Evolutionary conservation across 2,888 invertebrate genomes (phyloP).

Genomic region (Autographa gamma): DNA sequence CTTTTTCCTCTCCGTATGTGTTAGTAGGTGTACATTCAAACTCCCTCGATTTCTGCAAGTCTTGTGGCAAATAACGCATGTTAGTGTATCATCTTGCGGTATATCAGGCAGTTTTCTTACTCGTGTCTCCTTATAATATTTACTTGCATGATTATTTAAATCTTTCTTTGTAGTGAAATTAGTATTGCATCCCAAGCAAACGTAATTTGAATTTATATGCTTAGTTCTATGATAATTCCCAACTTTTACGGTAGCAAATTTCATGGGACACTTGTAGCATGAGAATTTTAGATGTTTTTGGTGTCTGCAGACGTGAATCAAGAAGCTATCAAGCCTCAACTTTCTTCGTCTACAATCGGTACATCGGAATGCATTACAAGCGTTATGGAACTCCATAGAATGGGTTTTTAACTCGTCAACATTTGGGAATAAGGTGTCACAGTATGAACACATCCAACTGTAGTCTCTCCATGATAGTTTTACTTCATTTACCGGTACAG

Average conservation of each 20-base stretch:
- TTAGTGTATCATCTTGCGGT: constrained; percentile 66
- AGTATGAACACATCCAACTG: constrained; percentile 75
- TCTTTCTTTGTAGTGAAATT: constrained; percentile 66
- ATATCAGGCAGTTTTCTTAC: constrained; percentile 69
- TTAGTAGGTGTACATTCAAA: constrained; percentile 86
- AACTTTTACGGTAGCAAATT: constrained; percentile 62
- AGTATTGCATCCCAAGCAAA: constrained; percentile 75
- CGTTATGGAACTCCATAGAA: constrained; percentile 89
- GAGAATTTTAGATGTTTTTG: constrained; percentile 87
- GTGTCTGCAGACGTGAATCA: constrained; percentile 89
- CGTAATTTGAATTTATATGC: constrained; percentile 62
- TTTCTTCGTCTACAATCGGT: constrained; percentile 87
- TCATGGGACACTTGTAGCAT: constrained; percentile 73
- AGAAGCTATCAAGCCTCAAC: constrained; percentile 68
- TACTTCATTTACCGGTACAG: constrained; percentile 66
- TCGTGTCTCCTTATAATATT: constrained; percentile 66
- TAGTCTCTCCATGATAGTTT: constrained; percentile 77
- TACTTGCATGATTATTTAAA: constrained; percentile 64
- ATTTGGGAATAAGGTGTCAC: constrained; percentile 71
- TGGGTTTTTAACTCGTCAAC: constrained; percentile 86
- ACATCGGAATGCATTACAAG: constrained; percentile 90
- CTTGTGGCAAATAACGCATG: constrained; percentile 75
- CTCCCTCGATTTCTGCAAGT: constrained; percentile 68
- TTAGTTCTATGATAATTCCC: constrained; percentile 60
- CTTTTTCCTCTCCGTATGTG: constrained; percentile 84